Percentiles rank a stretch among this genome's conserved stretches.
Conservation (phyloP, 2,888 invertebrate genomes). For the Xestobium rufovillosum region DNA sequence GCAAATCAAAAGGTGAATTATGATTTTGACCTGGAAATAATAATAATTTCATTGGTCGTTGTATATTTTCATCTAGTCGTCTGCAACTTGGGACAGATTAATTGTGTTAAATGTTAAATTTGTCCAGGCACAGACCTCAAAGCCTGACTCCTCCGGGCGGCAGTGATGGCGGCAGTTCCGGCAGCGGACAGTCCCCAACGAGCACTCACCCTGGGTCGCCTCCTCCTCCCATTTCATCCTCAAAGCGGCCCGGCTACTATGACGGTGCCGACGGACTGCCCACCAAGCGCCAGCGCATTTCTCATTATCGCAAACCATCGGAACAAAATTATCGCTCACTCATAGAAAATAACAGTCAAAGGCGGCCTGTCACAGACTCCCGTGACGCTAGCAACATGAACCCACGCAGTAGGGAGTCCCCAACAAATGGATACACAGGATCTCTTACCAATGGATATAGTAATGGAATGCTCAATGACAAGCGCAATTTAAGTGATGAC, state of each 20-base stretch:
- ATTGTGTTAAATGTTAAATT: conserved; percentile 15
- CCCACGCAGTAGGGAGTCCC: conserved; percentile 40
- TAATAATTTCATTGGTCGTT: conserved; percentile 4
- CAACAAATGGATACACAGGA: conserved; percentile 23
- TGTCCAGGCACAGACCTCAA: conserved; percentile 74
- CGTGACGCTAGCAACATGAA: conserved; percentile 45
- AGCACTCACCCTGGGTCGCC: conserved; percentile 69
- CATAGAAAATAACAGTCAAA: conserved; percentile 37
- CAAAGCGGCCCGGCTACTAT: conserved; percentile 55
- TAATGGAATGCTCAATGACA: conserved; percentile 34
- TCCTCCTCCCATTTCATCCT: conserved; percentile 46
- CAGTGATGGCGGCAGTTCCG: conserved; percentile 71
- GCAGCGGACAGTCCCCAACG: conserved; percentile 72
- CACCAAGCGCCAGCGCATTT: conserved; percentile 78
- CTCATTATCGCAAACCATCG: conserved; percentile 66
- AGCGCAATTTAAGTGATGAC: conserved; percentile 34
- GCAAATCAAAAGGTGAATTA: conserved; percentile 76
- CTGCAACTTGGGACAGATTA: background rate
- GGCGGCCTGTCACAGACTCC: conserved; percentile 41
- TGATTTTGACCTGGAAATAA: conserved; percentile 6
- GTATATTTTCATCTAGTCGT: background rate
- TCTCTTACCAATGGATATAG: conserved; percentile 24
- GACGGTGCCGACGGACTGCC: conserved; percentile 52
- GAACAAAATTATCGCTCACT: conserved; percentile 28
- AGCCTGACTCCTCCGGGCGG: conserved; percentile 84